Percentiles rank a stretch among this genome's conserved stretches.
These are phyloP conservation scores for Cacatua alba DNA, from an alignment of 2,113 vertebrate genomes.

Conservation along the genomic window DNA sequence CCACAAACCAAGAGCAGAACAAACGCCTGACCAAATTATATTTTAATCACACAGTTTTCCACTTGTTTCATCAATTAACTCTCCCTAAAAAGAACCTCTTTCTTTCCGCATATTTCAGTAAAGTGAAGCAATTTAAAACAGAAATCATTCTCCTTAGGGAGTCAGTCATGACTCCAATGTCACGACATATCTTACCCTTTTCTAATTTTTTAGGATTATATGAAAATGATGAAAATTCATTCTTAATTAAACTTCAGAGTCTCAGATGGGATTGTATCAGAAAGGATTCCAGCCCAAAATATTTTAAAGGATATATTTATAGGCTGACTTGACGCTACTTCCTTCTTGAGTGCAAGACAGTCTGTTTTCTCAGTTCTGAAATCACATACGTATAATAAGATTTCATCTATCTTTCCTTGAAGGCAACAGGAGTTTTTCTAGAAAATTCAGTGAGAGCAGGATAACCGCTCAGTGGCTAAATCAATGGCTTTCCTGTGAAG, in stretches of 20 bases:
- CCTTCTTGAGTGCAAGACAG: neutral
- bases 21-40: neutral
- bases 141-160: neutral
- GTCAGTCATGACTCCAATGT: neutral
- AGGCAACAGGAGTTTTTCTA: neutral
- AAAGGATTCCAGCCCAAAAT: neutral
- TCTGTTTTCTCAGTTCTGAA: slow-evolving; percentile 26
- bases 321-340: neutral
- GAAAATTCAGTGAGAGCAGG: neutral
- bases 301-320: slow-evolving; percentile 15
- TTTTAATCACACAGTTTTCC: neutral
- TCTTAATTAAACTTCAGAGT: neutral
- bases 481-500: neutral
- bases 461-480: neutral
- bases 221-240: neutral
- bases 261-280: neutral
- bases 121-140: neutral
- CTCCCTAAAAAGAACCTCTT: neutral
- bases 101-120: neutral
- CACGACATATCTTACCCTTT: neutral
- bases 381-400: neutral
- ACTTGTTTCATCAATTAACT: neutral
- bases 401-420: neutral
- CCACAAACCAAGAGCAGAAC: neutral
- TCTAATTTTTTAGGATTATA: neutral